Conservation (phyloP, 2,888 invertebrate species). For the Tetropium fuscum region DNA sequence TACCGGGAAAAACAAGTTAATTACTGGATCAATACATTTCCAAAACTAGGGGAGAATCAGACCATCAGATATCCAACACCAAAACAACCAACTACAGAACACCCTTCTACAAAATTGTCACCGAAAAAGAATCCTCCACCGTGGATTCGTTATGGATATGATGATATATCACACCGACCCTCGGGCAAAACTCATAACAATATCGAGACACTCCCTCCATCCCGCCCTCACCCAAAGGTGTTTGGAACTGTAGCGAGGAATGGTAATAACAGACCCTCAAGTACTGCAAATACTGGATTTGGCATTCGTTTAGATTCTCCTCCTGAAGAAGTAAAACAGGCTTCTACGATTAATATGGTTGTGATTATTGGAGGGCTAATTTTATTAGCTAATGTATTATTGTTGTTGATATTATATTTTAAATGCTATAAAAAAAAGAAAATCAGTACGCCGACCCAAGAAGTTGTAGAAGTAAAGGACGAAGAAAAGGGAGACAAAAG, state of each 20-base stretch:
- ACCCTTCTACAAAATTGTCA: not conserved
- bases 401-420: constrained; percentile 76
- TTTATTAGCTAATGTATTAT: constrained; percentile 78
- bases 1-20: constrained; percentile 84
- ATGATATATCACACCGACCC: too few relatives aligned
- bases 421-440: constrained; percentile 72
- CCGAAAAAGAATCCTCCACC: constrained; percentile 16
- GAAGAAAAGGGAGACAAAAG: constrained; percentile 58
- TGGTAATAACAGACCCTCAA: constrained; percentile 42
- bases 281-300: constrained; percentile 45
- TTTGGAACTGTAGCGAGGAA: constrained; percentile 39
- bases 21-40: constrained; percentile 88
- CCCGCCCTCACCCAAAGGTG: not conserved
- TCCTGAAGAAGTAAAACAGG: constrained; percentile 54
- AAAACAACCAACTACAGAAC: constrained; percentile 45
- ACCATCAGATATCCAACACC: constrained; percentile 38
- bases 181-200: too few relatives aligned
- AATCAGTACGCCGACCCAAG: constrained; percentile 67
- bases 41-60: constrained; percentile 71
- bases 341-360: constrained; percentile 71
- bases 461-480: constrained; percentile 61
- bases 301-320: constrained; percentile 64
- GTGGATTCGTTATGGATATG: too few relatives aligned
- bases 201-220: too few relatives aligned
- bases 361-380: constrained; percentile 78